Evolutionary conservation across 2,888 invertebrate genomes (phyloP).

Genomic region (Campoplex nolae): DNA sequence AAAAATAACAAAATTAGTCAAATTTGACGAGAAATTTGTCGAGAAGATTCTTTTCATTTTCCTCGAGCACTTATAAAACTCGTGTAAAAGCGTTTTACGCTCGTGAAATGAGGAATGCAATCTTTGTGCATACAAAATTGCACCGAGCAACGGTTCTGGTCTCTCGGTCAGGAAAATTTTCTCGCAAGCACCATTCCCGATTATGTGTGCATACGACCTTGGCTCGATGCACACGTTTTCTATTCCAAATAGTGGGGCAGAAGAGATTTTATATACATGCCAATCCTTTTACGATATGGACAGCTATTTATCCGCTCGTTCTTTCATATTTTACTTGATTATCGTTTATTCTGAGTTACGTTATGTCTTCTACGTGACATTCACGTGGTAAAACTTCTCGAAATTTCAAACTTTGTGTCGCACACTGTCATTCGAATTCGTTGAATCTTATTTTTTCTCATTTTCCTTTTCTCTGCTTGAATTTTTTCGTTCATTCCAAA

Average conservation of each 20-base stretch:
- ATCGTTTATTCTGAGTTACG: conserved; percentile 36
- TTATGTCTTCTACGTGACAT: conserved; percentile 26
- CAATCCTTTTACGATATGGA: conserved; percentile 34
- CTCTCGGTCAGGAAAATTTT: conserved; percentile 49
- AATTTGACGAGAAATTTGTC: not conserved
- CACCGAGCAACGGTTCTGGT: conserved; percentile 65
- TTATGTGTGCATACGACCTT: conserved; percentile 74
- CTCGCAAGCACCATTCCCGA: conserved; percentile 58
- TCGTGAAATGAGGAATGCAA: conserved; percentile 77
- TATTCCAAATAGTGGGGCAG: conserved; percentile 16
- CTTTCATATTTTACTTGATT: conserved; percentile 42
- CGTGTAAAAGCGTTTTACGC: conserved; percentile 46
- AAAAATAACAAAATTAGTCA: not conserved
- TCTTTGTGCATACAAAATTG: conserved; percentile 71
- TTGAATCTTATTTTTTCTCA: not conserved
- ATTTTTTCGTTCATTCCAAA: not conserved
- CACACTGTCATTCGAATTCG: not conserved
- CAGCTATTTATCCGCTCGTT: conserved; percentile 2
- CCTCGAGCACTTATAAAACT: conserved; percentile 26
- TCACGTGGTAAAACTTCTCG: conserved; percentile 11
- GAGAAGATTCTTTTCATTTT: not conserved
- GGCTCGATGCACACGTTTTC: conserved; percentile 64
- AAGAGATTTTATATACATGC: conserved; percentile 10
- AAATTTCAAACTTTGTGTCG: not conserved
- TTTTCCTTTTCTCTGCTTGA: not conserved